Base-by-base conservation (phyloP, 2,797 vertebrate species). In the Gymnothorax reevesii region DNA sequence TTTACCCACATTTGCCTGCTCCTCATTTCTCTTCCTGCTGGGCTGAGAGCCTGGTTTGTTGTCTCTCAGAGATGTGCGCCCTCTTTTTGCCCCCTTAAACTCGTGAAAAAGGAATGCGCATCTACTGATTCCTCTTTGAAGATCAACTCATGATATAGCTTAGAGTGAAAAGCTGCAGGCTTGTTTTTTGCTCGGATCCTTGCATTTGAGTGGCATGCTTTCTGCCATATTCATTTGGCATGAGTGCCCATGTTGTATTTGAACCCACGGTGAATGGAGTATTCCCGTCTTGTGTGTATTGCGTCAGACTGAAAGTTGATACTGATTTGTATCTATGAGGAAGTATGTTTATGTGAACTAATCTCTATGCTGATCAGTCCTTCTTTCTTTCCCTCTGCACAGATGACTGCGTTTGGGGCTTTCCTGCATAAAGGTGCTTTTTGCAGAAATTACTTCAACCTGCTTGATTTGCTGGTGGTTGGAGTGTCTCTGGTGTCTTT, bases 391-490 rank as follows among this genome's bases (percentile, higher is more conserved):
- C 22, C 86, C 85, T 88, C 88, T 94, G 94, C 92, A 88, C 94
- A 99, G 99, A 98, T 99, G 98, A 98, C 97, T 3, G 98, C 98
- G n/a, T 99, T 98, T 75, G 99, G 99, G 93, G 99, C 99, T 6
- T 98, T 99, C 94, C 97, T 99, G 90, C 99, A 99, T 95, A 99
- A 99, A 95, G 99, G 99, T 85, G 98, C 98, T 64, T 99, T 99
- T 95, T 99, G 98, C 94, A 97, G 99, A 91, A 99, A 99, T 94
- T 99, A 99, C 94, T 99, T 99, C 93, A 99, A 99, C 94, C 95
- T 99, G 92, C 94, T 99, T 90, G 99, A 99, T 91, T 95, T 99
- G 94, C 92, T 99, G 94, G 99, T 99, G 82, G 99, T 99, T 79
- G 99, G 99, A 33, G 98, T 99, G 64, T 99, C 98, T 62, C 96